Evolutionary conservation across 2,797 vertebrate species (phyloP).

Genomic region (Hydrolagus colliei): DNA sequence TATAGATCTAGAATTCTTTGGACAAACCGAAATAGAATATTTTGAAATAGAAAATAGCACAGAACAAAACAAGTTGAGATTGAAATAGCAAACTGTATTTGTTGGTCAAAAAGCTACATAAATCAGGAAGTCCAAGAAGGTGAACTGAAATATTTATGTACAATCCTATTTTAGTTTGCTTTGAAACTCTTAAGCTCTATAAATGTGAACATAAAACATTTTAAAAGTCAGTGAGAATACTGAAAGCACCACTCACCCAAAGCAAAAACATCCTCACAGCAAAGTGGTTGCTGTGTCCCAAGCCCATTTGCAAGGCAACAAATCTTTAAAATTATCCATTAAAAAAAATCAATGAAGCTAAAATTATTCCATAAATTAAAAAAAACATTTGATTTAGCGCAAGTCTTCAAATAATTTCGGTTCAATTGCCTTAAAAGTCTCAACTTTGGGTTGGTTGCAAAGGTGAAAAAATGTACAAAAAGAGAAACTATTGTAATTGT

Average conservation of each 20-base stretch:
- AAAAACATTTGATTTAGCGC: not conserved
- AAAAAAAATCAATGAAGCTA: constrained; percentile 11
- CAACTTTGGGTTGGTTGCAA: not conserved
- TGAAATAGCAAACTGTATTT: constrained; percentile 22
- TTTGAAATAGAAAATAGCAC: not conserved
- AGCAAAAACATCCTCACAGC: not conserved
- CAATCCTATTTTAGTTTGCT: constrained; percentile 1
- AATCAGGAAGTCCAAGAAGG: constrained; percentile 6
- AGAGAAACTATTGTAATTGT: not conserved
- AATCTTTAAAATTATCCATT: not conserved
- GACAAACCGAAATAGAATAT: not conserved
- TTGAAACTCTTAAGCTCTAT: too few relatives aligned
- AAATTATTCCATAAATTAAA: not conserved
- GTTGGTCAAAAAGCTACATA: constrained; percentile 13
- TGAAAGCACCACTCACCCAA: not conserved
- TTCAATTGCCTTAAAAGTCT: too few relatives aligned
- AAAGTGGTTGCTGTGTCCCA: not conserved
- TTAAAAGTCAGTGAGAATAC: not conserved
- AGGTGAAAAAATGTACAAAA: not conserved
- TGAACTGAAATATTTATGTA: constrained; percentile 24
- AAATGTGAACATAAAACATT: not conserved
- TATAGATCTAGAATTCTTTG: not conserved
- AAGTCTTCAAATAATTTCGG: too few relatives aligned
- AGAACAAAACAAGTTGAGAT: not conserved
- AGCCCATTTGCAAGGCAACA: not conserved